Base-by-base conservation (phyloP, 2,888 invertebrate genomes). In the Eilema sororculum region DNA sequence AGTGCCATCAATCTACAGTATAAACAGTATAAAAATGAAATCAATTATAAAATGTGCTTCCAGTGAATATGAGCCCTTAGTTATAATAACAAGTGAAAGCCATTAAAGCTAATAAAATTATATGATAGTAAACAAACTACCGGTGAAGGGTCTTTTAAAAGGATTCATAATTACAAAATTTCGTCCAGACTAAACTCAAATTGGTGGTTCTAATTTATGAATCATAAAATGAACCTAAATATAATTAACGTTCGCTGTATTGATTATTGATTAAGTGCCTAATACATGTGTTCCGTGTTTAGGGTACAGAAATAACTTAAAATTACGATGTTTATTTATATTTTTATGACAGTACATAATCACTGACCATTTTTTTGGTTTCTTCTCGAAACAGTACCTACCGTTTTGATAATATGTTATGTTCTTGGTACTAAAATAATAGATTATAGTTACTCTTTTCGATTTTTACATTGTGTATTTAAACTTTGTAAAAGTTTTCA, bases 21-120 rank as follows among this genome's bases (percentile, higher is more conserved):
- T n/a, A n/a, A n/a, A n/a, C n/a, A n/a, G n/a, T n/a, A n/a, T n/a
- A n/a, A n/a, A n/a, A n/a, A 37, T 12, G 33, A 37, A 10, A 12
- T 37, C 33, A 12, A 6, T 37, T 12, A 33, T 9, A 52, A 20
- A 52, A 8, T 13, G 24, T 25, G 13, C 25, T 37, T 0, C 0
- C 12, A 75, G 56, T 78, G 73, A 74, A 41, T 30, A 71, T 30
- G 61, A 22, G 10, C 0, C 75, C 68, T 82, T 63, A 65, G 20
- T 58, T 30, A 63, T 84, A 86, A 88, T 86, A 83, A 86, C 73
- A 72, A 77, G 74, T 79, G 76, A 78, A 72, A 74, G 79, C 77
- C 72, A 83, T 80, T 81, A 84, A 83, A 83, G 77, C 81, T 83
- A 87, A 88, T 88, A 87, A 89, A 89, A 78, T 88, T 87, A 85